A percentile compares a stretch with the other conserved stretches of the same genome.
phyloP scores from a whole-genome alignment of 92 coral and sea anemone genomes.

The Umimayanthus kanabou region DNA sequence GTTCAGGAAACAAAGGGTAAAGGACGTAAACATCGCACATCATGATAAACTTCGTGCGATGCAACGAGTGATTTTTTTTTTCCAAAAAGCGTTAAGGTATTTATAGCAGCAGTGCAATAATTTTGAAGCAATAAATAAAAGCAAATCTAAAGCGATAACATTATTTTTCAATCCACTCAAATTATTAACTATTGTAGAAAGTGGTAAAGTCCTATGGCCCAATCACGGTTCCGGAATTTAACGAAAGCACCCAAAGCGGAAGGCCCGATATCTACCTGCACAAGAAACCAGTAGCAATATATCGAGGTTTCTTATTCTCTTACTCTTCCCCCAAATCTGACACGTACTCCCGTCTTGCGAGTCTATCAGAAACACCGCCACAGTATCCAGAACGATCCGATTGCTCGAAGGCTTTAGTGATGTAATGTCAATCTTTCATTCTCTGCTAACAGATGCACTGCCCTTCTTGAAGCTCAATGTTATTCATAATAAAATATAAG shows the following conservation, averaged over 20 bases:
- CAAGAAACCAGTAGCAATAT: neutral
- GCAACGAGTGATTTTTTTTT: too few species aligned
- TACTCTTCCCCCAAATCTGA: neutral
- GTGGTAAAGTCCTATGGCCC: neutral
- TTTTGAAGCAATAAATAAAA: neutral
- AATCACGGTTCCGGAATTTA: too few species aligned
- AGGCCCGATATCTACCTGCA: neutral
- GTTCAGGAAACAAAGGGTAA: neutral
- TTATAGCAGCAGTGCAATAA: neutral
- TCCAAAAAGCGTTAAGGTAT: too few species aligned
- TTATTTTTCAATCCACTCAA: neutral
- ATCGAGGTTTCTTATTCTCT: neutral
- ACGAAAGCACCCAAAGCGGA: neutral
- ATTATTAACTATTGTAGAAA: neutral
- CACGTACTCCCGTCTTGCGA: neutral
- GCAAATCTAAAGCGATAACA: neutral
- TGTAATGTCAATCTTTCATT: too few species aligned
- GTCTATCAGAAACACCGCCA: too few species aligned
- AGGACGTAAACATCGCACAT: too few species aligned
- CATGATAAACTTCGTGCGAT: too few species aligned
- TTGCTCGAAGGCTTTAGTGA: too few species aligned
- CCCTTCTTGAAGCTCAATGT: neutral
- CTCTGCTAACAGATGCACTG: neutral
- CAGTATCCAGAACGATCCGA: too few species aligned
- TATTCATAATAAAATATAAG: too few species aligned